Evolutionary conservation across 2,888 invertebrate genomes (phyloP).

Genomic region (Dorcus hopei): DNA sequence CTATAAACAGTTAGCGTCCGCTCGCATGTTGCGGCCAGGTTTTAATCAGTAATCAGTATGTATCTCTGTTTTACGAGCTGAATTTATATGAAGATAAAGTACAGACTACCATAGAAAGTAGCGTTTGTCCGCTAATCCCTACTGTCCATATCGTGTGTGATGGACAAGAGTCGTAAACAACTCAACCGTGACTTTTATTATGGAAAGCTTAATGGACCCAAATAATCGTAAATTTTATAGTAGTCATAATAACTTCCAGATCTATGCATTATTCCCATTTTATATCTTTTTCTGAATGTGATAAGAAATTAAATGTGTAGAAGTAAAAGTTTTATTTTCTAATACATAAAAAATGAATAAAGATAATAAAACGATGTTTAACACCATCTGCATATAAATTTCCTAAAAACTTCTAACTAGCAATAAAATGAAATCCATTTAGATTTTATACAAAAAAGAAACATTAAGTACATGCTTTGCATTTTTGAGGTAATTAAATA

Average conservation of each 20-base stretch:
- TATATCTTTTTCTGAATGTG: slow-evolving; percentile 15
- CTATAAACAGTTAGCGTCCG: slow-evolving; percentile 43
- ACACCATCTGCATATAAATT: no score
- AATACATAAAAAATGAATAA: not conserved
- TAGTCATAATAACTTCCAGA: slow-evolving; percentile 29
- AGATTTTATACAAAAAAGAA: no score
- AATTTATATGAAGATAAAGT: slow-evolving; percentile 43
- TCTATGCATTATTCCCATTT: slow-evolving; percentile 28
- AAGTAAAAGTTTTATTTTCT: slow-evolving; percentile 13
- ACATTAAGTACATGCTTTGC: no score
- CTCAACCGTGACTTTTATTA: slow-evolving; percentile 39
- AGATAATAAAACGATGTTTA: no score
- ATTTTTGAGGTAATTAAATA: no score
- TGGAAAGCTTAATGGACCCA: slow-evolving; percentile 39
- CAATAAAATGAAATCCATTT: no score
- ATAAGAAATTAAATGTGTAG: slow-evolving; percentile 17
- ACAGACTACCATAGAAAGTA: slow-evolving; percentile 39
- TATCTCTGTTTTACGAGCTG: slow-evolving; percentile 45
- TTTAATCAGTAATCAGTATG: slow-evolving; percentile 49
- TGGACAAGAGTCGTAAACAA: slow-evolving; percentile 38
- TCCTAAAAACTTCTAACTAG: no score
- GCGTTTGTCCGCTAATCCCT: slow-evolving; percentile 23
- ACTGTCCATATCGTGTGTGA: slow-evolving; percentile 23
- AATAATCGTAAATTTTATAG: slow-evolving; percentile 41
- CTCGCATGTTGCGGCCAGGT: slow-evolving; percentile 42